Conservation (phyloP, 2,888 invertebrate species). For the Drosophila anomelani region DNA sequence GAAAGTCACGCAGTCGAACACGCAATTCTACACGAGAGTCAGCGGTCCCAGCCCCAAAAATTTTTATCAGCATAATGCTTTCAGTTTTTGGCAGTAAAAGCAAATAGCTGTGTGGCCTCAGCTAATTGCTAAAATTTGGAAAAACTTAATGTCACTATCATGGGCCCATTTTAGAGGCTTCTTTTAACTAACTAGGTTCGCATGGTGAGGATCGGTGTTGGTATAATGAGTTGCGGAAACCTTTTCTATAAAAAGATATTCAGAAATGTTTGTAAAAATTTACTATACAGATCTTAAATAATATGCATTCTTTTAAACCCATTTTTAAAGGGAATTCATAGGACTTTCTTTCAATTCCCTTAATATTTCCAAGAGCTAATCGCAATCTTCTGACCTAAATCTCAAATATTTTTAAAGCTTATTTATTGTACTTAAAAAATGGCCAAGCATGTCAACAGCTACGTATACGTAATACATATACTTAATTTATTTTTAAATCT, state of each 20-base stretch:
- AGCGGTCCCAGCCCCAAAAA: conserved; percentile 46
- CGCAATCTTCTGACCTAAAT: background rate
- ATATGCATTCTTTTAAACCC: too few species aligned
- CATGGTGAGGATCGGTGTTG: background rate
- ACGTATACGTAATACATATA: background rate
- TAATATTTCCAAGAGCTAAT: background rate
- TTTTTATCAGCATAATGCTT: conserved; percentile 53
- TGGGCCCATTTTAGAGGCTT: background rate
- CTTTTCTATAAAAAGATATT: too few species aligned
- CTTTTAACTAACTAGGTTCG: background rate
- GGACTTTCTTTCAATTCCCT: too few species aligned
- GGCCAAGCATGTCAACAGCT: background rate
- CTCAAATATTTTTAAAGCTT: background rate
- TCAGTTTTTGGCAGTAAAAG: conserved; percentile 49
- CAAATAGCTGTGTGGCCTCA: conserved; percentile 24
- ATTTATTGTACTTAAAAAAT: background rate
- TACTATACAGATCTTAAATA: too few species aligned
- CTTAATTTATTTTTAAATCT: conserved; percentile 14
- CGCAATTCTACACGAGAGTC: conserved; percentile 56
- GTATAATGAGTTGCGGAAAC: too few species aligned
- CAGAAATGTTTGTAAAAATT: too few species aligned
- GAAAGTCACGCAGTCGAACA: conserved; percentile 77
- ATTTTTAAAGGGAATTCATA: too few species aligned
- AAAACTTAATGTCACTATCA: conserved; percentile 32
- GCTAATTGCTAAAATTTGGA: conserved; percentile 33